Base-by-base conservation (phyloP, 2,888 invertebrate species). In the Polymixis lichenea region DNA sequence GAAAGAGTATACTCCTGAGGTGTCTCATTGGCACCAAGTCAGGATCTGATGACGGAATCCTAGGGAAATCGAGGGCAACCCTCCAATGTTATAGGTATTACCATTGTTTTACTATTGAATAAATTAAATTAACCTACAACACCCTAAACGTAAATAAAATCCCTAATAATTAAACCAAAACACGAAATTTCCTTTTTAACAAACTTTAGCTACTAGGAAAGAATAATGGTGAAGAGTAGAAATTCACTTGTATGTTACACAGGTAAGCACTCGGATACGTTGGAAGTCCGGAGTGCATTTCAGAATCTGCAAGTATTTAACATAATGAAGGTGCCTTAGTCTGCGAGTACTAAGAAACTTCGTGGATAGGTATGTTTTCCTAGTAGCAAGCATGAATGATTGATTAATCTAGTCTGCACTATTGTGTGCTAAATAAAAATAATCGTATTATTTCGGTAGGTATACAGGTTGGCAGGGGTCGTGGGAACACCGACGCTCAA, bases 261-360 rank as follows among this genome's bases (percentile, higher is more conserved):
- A 78, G 65, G 83, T 79, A 81, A 79, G 86, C 80, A 86, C 76
- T 86, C 81, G 22, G 74, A 65, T 76, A 77, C 61, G 62, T n/a
- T 56, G n/a, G 64, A 60, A 72, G 69, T 51, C 66, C 77, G 65
- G 58, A 75, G 68, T 84, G 86, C 79, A 87, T 72, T 73, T 73
- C 73, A 56, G 67, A 86, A 83, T 84, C 70, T 86, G 83, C 71
- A 68, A 68, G 78, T 19, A 87, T 86, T n/a, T 87, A 87, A 43
- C 87, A 86, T 87, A 86, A 86, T 87, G 85, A 85, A 86, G 86
- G 79, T 76, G 76, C 76, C 78, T 77, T 77, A 69, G 64, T 70
- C 67, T 71, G 72, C 66, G 68, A 70, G 66, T 76, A 75, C 69
- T 66, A 73, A 62, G 72, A 43, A 78, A 66, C 71, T 73, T 72